Evolutionary conservation across 2,888 invertebrate species (phyloP).

Genomic region (Hetaerina titia): DNA sequence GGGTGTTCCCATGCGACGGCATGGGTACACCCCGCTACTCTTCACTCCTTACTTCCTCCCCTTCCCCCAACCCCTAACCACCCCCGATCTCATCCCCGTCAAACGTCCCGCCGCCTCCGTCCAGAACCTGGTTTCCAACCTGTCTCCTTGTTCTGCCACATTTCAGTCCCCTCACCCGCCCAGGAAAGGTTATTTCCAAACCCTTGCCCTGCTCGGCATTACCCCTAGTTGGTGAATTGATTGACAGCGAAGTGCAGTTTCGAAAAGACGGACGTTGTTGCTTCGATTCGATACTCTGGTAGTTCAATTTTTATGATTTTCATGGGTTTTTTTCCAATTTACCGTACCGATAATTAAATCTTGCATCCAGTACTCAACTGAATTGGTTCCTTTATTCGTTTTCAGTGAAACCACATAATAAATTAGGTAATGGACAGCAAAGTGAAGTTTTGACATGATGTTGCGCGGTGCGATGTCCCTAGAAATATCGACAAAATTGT

Average conservation of each 20-base stretch:
- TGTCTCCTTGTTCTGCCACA: slow-evolving; percentile 9
- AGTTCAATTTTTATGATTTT: too few relatives aligned
- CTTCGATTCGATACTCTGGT: too few relatives aligned
- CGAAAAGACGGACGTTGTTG: too few relatives aligned
- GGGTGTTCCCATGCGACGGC: neutral
- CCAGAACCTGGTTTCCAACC: neutral
- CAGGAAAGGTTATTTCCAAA: neutral
- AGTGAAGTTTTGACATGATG: neutral
- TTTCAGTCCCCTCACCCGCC: neutral
- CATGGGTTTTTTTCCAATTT: too few relatives aligned
- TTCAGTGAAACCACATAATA: neutral
- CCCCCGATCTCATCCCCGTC: neutral
- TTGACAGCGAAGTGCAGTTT: too few relatives aligned
- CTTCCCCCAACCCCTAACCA: neutral
- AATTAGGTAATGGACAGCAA: neutral
- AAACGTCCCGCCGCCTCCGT: neutral
- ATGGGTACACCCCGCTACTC: neutral
- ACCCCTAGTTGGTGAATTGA: neutral
- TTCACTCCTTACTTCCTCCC: neutral
- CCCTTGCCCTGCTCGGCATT: neutral
- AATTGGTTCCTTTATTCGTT: neutral
- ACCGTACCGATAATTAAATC: too few relatives aligned
- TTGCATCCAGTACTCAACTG: too few relatives aligned
- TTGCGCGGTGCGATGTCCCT: neutral
- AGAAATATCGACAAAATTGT: neutral